Evolutionary conservation across 1,140 invertebrate species (phyloP).

Genomic region (Pomacea maculata): DNA sequence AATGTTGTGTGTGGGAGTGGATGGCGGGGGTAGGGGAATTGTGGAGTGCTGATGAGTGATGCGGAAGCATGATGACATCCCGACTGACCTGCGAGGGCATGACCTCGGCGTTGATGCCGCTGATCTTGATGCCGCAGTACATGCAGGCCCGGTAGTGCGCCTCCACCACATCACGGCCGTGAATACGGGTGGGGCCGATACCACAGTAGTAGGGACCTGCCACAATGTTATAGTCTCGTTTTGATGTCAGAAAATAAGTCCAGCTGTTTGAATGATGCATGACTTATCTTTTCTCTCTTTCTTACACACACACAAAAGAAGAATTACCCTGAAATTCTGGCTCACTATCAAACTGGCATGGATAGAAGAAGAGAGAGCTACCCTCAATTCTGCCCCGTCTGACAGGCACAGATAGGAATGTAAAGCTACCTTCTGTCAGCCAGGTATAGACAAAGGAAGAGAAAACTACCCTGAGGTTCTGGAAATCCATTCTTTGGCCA

Average conservation of each 20-base stretch:
- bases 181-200: conserved; percentile 85
- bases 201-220: conserved; percentile 94
- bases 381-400: too few relatives aligned
- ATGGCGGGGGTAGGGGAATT: too few relatives aligned
- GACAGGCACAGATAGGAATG: not conserved
- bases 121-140: conserved; percentile 88
- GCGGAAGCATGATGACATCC: not conserved
- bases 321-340: too few relatives aligned
- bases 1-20: too few relatives aligned
- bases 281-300: too few relatives aligned
- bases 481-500: conserved; percentile 95
- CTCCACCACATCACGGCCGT: conserved; percentile 90
- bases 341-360: too few relatives aligned
- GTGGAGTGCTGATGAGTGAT: too few relatives aligned
- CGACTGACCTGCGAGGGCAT: conserved; percentile 76
- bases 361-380: not conserved
- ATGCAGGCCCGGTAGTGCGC: conserved; percentile 78
- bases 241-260: too few relatives aligned
- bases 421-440: too few relatives aligned
- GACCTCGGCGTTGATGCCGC: conserved; percentile 92
- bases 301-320: not conserved
- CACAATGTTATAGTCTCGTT: conserved; percentile 7
- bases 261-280: too few relatives aligned
- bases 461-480: conserved; percentile 73
- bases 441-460: not conserved